Evolutionary conservation across 2,113 vertebrate genomes (phyloP), one percentile per base, ranked within the genome.

Genomic region (Hippocampus zosterae): DNA sequence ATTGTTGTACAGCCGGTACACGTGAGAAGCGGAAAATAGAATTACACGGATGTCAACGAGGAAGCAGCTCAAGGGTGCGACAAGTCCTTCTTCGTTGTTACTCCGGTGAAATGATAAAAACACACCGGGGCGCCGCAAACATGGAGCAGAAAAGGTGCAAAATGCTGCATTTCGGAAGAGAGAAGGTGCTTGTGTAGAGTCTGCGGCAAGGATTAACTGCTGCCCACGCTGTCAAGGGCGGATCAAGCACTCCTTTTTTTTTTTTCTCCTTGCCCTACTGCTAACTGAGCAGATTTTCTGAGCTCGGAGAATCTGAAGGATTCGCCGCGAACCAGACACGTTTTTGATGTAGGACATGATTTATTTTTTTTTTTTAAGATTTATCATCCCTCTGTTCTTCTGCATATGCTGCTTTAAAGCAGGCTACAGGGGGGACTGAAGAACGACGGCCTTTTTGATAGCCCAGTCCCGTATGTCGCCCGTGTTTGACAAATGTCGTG

Each of bases 41-140:
- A 88, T 88, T 85, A 76, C 87, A 88, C 60, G 73, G 86, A 85
- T 88, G 80, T 76, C 87, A 89, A 60, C 6, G 57, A 60, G 57
- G 84, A 72, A 80, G 67, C 60, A 76, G 86, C 88, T 87, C 41
- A 67, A 81, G 89, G 84, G 81, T 70, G 72, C 42, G 12, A 69
- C 66, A 81, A 88, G 77, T 74, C 82, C 75, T 81, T 76, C 53
- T 69, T 44, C 25, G 50, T 69, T 50, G n/a, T 18, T 46, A 66
- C 25, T 61, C 70, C 70, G 73, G 73, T 66, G 78, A 53, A 73
- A 82, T 82, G 72, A 83, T 89, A 89, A 78, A 89, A 88, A 81
- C 76, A 78, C 53, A 69, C 44, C 55, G 70, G 69, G 64, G 63
- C 83, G 76, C 6, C 29, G 12, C 23, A 37, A 67, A 85, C 29